Evolutionary conservation across 2,113 vertebrate genomes (phyloP).

Genomic region (Barbus barbus): DNA sequence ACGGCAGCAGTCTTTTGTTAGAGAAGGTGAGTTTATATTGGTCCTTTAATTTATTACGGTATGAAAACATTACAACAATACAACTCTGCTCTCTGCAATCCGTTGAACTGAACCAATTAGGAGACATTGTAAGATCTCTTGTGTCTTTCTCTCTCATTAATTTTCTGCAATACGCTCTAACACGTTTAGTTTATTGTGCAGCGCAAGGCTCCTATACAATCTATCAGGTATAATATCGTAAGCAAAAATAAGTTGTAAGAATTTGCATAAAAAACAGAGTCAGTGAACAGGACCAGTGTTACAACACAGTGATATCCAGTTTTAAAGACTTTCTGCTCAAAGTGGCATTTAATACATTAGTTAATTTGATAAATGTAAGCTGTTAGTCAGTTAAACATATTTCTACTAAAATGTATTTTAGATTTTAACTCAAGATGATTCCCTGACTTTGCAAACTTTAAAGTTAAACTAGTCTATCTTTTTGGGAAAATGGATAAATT

Average conservation of each 20-base stretch:
- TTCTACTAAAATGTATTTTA: background rate
- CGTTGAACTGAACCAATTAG: background rate
- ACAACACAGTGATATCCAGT: background rate
- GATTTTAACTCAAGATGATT: background rate
- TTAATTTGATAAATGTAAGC: background rate
- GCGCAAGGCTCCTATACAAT: background rate
- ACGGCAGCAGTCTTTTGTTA: slow-evolving; percentile 37
- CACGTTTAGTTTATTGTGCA: background rate
- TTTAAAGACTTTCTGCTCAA: background rate
- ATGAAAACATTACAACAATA: background rate
- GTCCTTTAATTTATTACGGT: slow-evolving; percentile 22
- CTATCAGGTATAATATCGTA: background rate
- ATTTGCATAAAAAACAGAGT: background rate
- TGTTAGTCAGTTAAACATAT: background rate
- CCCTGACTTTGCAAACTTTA: background rate
- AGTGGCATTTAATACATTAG: background rate
- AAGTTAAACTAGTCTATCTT: background rate
- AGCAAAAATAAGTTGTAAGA: background rate
- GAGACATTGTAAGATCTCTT: background rate
- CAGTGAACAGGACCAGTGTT: background rate
- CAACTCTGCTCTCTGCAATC: slow-evolving; percentile 9
- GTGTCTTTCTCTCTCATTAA: background rate
- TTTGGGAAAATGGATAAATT: background rate
- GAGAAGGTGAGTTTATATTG: slow-evolving; percentile 28
- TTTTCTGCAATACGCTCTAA: background rate